Base-by-base conservation (phyloP, 1,140 invertebrate species). In the Drosophila subpulchrella region DNA sequence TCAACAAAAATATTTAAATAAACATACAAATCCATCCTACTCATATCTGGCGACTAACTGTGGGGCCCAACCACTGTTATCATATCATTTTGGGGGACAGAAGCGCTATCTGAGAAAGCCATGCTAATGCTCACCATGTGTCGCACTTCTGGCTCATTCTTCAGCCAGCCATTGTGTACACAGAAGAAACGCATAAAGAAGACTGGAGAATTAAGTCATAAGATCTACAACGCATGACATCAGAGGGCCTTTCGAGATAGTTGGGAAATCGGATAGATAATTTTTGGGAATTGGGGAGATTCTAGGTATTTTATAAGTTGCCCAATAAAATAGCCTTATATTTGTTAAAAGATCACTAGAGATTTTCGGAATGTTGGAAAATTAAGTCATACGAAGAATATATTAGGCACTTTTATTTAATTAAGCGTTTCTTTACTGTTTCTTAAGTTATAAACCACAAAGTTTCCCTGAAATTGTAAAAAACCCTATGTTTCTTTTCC, bases 41-140 rank as follows among this genome's bases (percentile, higher is more conserved):
- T n/a, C n/a, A n/a, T n/a, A 84, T 85, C 71, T 27, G 56, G 63
- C 48, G 42, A 32, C 24, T 67, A 53, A 68, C 65, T 24, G 41
- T 68, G 39, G 24, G 42, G 15, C 44, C 27, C 54, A 17, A 30
- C 44, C 44, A 42, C 57, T 72, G 50, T 74, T 85, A 85, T 85
- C 81, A 81, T 77, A 81, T 85, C 81, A 65, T 10, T 53, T 46
- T n/a, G 27, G 36, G 11, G 5, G 41, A 60, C 27, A 34, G 44
- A 7, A 53, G 41, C 42, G 34, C 56, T 66, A 75, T 75, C 70
- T 74, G 36, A n/a, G 70, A 75, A 75, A 75, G 59, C 72, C 71
- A 65, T 44, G 36, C 42, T 74, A 50, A 75, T 65, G 50, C 70
- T 50, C 27, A 27, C 53, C 68, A 74, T 75, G 51, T 73, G 72